Percentiles rank a stretch among this genome's conserved stretches.
phyloP scores from a whole-genome alignment of 2,888 invertebrate species.

The Spodoptera picta region DNA sequence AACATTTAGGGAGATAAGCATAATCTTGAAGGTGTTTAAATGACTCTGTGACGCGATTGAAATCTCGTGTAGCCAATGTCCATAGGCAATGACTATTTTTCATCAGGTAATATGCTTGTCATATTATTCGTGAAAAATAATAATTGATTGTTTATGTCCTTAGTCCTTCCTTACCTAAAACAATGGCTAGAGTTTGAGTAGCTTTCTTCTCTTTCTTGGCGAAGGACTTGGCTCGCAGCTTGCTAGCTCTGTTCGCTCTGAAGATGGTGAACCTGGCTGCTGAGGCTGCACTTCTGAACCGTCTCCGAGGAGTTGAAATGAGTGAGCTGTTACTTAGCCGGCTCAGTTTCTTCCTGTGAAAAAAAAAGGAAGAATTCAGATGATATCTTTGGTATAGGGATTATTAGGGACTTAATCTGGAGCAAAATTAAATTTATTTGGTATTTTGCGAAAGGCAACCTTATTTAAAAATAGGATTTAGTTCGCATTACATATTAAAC shows the following conservation, averaged over 20 bases:
- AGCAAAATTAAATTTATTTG: no score
- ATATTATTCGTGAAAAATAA: no score
- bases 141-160: no score
- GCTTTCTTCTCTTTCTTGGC: slow-evolving; percentile 99
- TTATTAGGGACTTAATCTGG: no score
- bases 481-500: no score
- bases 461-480: no score
- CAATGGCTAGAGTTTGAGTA: slow-evolving; percentile 99
- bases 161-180: slow-evolving; percentile 94
- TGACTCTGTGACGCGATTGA: no score
- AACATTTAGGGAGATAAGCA: no score
- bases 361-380: background rate
- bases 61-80: no score
- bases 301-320: slow-evolving; percentile 81
- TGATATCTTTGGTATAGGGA: background rate
- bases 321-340: slow-evolving; percentile 77
- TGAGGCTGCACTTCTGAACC: slow-evolving; percentile 85
- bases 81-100: no score
- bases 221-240: slow-evolving; percentile 97
- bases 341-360: slow-evolving; percentile 80
- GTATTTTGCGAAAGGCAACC: no score
- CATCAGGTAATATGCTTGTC: no score
- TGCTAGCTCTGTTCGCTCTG: slow-evolving; percentile 97
- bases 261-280: slow-evolving; percentile 96
- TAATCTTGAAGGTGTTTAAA: background rate